Evolutionary conservation across 2,113 vertebrate species (phyloP).

Genomic region (Dolichallabes microphthalmus): DNA sequence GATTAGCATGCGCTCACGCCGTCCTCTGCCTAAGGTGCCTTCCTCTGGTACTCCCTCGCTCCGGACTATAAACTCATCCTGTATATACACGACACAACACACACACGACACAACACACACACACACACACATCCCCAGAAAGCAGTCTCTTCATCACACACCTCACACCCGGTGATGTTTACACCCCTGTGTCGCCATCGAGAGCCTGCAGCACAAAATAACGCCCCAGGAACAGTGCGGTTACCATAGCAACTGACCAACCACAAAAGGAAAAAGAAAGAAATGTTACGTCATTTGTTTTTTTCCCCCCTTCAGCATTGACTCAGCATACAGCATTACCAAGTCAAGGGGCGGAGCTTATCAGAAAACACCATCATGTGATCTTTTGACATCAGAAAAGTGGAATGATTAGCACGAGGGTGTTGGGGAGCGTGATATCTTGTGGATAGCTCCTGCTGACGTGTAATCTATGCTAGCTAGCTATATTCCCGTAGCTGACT

Average conservation of each 20-base stretch:
- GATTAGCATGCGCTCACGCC: conserved; percentile 81
- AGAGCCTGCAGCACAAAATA: conserved; percentile 32
- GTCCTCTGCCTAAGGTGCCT: conserved; percentile 87
- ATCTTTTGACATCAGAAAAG: neutral
- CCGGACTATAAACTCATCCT: neutral
- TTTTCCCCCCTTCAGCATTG: neutral
- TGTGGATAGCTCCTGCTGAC: neutral
- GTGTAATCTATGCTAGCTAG: neutral
- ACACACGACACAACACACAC: conserved; percentile 74
- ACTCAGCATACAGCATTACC: no score
- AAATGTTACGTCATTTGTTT: neutral
- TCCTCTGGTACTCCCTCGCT: conserved; percentile 65
- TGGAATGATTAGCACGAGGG: neutral
- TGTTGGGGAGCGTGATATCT: neutral
- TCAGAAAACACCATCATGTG: neutral
- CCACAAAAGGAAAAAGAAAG: neutral
- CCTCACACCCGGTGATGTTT: conserved; percentile 15
- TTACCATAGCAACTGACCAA: neutral
- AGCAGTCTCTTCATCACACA: conserved; percentile 40
- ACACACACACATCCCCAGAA: conserved; percentile 69
- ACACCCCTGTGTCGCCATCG: neutral
- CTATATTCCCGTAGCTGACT: neutral
- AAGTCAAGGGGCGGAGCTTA: neutral
- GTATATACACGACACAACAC: conserved; percentile 52
- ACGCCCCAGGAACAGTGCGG: neutral